Conservation (phyloP, 2,797 vertebrate genomes). For the Varecia variegata region DNA sequence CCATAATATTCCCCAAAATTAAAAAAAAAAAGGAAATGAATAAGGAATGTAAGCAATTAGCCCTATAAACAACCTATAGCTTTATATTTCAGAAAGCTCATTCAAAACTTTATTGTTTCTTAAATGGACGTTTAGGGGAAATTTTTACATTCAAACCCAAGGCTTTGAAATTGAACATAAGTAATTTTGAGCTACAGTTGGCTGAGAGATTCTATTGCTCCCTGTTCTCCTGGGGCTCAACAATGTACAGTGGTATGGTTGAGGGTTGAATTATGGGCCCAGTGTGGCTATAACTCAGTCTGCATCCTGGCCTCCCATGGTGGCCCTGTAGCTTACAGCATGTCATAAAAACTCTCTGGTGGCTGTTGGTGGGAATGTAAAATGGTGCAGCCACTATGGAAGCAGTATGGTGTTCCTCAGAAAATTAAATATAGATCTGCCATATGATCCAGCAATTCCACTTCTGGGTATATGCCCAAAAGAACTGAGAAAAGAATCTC, state of each 20-base stretch:
- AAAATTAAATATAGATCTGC: background rate
- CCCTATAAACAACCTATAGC: background rate
- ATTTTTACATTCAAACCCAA: conserved; percentile 20
- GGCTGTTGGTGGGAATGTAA: background rate
- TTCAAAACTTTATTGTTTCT: conserved; percentile 3
- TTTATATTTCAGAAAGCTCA: background rate
- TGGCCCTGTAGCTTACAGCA: background rate
- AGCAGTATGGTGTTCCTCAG: background rate
- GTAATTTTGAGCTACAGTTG: background rate
- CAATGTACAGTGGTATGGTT: background rate
- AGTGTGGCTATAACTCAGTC: background rate
- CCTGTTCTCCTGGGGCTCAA: background rate
- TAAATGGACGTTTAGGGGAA: background rate
- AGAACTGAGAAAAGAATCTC: background rate
- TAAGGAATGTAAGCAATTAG: background rate
- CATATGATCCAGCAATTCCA: background rate
- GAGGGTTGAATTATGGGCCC: background rate
- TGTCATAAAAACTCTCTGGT: background rate
- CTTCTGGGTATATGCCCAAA: background rate
- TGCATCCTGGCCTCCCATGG: background rate
- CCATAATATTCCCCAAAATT: background rate
- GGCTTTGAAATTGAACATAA: conserved; percentile 32
- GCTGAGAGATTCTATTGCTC: background rate
- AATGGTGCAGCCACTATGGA: background rate
- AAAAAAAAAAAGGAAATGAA: background rate